Evolutionary conservation across 2,888 invertebrate species (phyloP), one percentile per base, ranked within the genome.

Genomic region (Melanostoma scalare): DNA sequence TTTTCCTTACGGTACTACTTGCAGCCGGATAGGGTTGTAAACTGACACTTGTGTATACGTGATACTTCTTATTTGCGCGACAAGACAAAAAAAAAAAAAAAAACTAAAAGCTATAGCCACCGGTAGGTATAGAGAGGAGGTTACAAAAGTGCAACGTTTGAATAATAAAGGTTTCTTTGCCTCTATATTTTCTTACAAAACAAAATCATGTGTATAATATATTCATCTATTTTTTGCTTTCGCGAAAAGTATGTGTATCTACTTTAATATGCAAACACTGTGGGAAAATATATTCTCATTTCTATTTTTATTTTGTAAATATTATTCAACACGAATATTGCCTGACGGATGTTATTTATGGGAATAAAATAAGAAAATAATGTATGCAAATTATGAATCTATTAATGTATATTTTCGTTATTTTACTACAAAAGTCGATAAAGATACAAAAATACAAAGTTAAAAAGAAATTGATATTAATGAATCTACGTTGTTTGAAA

Each of bases 241-340:
- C 58, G 71, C 65, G 9, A 76, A 72, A 68, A 65, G 40, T 9
- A 61, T 46, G 53, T 68, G 65, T 82, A 69, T 82, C 58, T 77
- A 58, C 8, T 71, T 69, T 44, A 50, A 71, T 38, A 56, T 60
- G 53, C 58, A 79, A 79, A 56, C 74, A 75, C 74, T 84, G 48
- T 44, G 46, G 71, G 67, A 71, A 79, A 58, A 74, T 67, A 42
- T 60, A 48, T 77, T 77, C 42, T 69, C 68, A 78, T 84, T 77
- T 84, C 84, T 84, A 84, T 84, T 84, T 84, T 78, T 78, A 53
- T 80, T 6, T 69, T 68, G 36, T 44, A 52, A 56, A 40, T 60
- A 72, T 69, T 69, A 63, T 76, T 50, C 71, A 53, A 56, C 60
- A 67, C 48, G 42, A 56, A 56, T 35, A 78, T 33, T 53, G 53